These are phyloP conservation scores for Oreonectes daqikongensis DNA, from an alignment of 2,797 vertebrate species.

Conservation along the genomic window DNA sequence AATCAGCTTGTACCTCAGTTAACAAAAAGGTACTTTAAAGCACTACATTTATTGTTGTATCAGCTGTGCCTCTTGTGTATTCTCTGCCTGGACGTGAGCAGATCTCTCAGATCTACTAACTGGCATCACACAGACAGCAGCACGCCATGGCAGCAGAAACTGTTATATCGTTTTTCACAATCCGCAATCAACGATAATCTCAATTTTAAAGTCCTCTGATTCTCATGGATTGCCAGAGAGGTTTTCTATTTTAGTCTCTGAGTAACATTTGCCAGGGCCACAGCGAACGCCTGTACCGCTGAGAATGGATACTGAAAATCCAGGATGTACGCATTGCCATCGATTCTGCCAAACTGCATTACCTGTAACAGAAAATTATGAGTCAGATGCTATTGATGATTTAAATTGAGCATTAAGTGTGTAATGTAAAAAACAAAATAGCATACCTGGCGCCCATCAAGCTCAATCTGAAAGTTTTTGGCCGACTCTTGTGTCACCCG, in stretches of 20 bases:
- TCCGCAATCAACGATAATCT: constrained; percentile 39
- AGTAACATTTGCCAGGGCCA: constrained; percentile 98
- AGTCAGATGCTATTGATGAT: background rate
- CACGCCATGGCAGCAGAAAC: constrained; percentile 48
- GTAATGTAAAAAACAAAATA: background rate
- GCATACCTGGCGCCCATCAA: constrained; percentile 96
- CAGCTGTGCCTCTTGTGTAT: constrained; percentile 28
- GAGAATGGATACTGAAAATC: constrained; percentile 84
- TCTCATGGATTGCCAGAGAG: constrained; percentile 38
- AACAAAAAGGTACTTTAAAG: constrained; percentile 4
- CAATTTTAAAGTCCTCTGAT: constrained; percentile 7
- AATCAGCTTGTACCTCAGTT: constrained; percentile 10
- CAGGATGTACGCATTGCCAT: constrained; percentile 98
- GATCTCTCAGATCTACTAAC: constrained; percentile 18
- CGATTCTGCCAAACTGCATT: constrained; percentile 99
- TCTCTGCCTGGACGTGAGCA: constrained; percentile 31
- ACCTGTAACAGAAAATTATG: constrained; percentile 77
- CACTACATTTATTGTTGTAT: constrained; percentile 36
- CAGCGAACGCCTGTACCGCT: constrained; percentile 92
- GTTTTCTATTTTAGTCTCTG: constrained; percentile 89
- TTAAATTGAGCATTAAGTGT: background rate
- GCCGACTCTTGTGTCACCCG: constrained; percentile 98
- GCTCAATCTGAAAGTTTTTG: constrained; percentile 99
- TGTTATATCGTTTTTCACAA: constrained; percentile 43
- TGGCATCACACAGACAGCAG: constrained; percentile 46